phyloP scores from a whole-genome alignment of 1,140 invertebrate genomes.

The Tachypleus tridentatus region DNA sequence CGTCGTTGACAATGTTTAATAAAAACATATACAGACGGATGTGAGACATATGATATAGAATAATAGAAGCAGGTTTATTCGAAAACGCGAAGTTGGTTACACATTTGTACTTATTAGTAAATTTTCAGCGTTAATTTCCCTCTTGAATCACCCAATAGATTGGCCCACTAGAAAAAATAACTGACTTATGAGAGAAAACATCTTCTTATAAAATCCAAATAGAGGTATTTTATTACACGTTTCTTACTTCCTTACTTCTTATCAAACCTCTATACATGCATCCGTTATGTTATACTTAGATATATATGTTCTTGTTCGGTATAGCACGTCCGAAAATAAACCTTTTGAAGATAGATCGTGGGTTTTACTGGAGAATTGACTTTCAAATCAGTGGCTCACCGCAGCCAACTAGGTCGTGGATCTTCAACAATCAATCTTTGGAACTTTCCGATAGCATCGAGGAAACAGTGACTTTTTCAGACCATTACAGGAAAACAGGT shows the following conservation, averaged over 20 bases:
- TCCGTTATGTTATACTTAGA: not conserved
- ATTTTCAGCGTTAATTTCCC: not conserved
- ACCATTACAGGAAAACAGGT: too few relatives aligned
- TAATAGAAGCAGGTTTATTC: too few relatives aligned
- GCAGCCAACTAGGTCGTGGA: slow-evolving; percentile 26
- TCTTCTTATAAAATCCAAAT: not conserved
- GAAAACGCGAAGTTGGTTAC: too few relatives aligned
- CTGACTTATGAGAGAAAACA: not conserved
- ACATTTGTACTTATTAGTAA: too few relatives aligned
- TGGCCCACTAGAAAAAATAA: not conserved
- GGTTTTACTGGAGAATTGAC: slow-evolving; percentile 27
- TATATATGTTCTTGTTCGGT: slow-evolving; percentile 1
- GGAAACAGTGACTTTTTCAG: not conserved
- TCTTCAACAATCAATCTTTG: slow-evolving; percentile 23
- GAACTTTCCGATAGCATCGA: slow-evolving; percentile 7
- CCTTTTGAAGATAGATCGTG: slow-evolving; percentile 11
- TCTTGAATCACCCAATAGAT: not conserved
- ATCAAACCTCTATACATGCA: not conserved
- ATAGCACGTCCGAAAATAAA: slow-evolving; percentile 21
- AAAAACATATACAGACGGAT: too few relatives aligned
- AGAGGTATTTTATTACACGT: not conserved
- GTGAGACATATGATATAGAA: too few relatives aligned
- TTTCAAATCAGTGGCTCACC: slow-evolving; percentile 29
- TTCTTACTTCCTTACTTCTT: not conserved
- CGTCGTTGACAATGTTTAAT: too few relatives aligned